These are phyloP conservation scores for Syrista parreyssii DNA, from an alignment of 2,888 invertebrate species.

Conservation along the genomic window DNA sequence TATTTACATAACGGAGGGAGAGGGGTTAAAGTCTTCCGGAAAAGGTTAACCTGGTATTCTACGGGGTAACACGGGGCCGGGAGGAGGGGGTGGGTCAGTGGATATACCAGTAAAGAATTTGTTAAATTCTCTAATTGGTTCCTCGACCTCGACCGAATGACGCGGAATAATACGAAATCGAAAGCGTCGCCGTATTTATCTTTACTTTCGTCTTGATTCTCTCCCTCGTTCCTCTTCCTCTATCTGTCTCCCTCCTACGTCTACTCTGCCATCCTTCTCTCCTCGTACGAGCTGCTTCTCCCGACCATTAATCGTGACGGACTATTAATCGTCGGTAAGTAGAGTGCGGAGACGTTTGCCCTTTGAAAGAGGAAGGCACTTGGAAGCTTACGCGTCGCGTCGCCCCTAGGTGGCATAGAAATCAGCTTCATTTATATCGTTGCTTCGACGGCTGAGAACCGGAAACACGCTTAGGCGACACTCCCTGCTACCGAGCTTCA, in stretches of 20 bases:
- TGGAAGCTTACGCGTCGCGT: background rate
- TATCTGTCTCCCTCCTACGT: background rate
- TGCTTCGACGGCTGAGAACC: background rate
- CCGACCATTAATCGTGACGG: constrained; percentile 44
- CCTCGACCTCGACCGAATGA: background rate
- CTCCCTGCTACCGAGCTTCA: background rate
- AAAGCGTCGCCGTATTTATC: background rate
- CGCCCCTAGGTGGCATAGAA: constrained; percentile 13
- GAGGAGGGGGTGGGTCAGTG: too few relatives aligned
- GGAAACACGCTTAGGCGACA: background rate
- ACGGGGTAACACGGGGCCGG: background rate
- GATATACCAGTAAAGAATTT: background rate
- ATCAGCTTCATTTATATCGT: constrained; percentile 21
- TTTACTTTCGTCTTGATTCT: background rate
- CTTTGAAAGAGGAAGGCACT: constrained; percentile 8
- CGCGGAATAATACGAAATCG: background rate
- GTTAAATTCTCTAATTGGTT: background rate
- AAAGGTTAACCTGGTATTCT: background rate
- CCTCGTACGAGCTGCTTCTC: background rate
- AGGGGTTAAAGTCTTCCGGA: background rate
- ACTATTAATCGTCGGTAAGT: constrained; percentile 54
- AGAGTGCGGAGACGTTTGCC: constrained; percentile 17
- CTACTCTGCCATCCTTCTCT: background rate
- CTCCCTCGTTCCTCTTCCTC: background rate
- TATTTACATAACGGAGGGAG: constrained; percentile 37